A percentile compares a stretch with the other conserved stretches of the same genome.
Conservation (phyloP, 2,797 vertebrate species). For the Acanthurus tractus region DNA sequence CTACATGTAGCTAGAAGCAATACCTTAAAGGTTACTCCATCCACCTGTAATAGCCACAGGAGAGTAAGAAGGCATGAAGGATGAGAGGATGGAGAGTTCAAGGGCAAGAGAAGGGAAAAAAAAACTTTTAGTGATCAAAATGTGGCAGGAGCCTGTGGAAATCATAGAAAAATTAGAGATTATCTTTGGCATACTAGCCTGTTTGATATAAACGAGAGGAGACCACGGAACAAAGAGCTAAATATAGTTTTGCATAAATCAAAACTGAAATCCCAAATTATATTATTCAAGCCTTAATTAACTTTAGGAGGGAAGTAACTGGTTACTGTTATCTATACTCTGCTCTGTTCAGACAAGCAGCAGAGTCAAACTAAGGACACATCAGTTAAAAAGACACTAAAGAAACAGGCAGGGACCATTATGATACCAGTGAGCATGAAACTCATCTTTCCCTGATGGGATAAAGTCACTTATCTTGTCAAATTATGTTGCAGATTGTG, state of each 20-base stretch:
- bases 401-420: not conserved
- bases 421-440: not conserved
- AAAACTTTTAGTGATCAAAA: constrained; percentile 62
- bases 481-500: constrained; percentile 22
- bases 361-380: not conserved
- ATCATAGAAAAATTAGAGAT: constrained; percentile 21
- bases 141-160: constrained; percentile 43
- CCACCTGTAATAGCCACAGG: constrained; percentile 80
- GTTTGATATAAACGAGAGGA: constrained; percentile 24
- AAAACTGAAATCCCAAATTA: constrained; percentile 6
- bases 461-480: constrained; percentile 21
- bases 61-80: constrained; percentile 68
- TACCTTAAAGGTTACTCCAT: constrained; percentile 81
- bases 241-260: not conserved
- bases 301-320: not conserved
- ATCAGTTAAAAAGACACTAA: not conserved
- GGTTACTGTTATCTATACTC: not conserved
- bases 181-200: constrained; percentile 5
- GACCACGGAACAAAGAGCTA: not conserved
- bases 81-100: constrained; percentile 67
- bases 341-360: constrained; percentile 3
- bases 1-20: constrained; percentile 77
- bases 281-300: not conserved
- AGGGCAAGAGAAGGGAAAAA: constrained; percentile 46
- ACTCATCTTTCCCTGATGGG: not conserved